Evolutionary conservation across 2,113 vertebrate genomes (phyloP).

Genomic region (Hyaena hyaena): DNA sequence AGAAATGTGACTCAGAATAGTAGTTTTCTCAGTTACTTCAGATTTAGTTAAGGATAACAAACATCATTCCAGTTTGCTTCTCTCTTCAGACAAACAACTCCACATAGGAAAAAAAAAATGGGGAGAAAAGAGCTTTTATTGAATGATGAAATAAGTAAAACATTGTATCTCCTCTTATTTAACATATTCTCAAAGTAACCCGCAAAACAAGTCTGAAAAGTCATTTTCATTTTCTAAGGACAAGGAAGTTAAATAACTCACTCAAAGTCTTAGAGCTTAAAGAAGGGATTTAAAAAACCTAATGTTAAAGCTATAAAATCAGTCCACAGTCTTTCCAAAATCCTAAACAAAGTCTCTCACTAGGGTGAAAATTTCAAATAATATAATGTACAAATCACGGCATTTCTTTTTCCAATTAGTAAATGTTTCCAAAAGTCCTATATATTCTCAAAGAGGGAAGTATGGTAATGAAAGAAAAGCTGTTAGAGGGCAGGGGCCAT

Average conservation of each 20-base stretch:
- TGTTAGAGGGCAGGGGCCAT: neutral
- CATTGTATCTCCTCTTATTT: neutral
- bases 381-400: neutral
- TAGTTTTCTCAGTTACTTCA: neutral
- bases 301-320: neutral
- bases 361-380: constrained; percentile 20
- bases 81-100: neutral
- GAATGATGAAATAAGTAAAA: neutral
- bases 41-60: neutral
- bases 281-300: neutral
- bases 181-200: constrained; percentile 13
- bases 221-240: constrained; percentile 15
- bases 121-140: neutral
- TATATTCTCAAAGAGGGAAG: neutral
- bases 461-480: neutral
- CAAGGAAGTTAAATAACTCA: neutral
- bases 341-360: neutral
- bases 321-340: neutral
- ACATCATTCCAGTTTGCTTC: neutral
- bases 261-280: neutral
- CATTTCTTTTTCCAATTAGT: constrained; percentile 16
- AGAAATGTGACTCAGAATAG: neutral
- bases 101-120: neutral
- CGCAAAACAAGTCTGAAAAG: constrained; percentile 19
- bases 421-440: neutral